A percentile compares a stretch with the other conserved stretches of the same genome.
Conservation (phyloP, 2,113 vertebrate genomes). For the Empidonax alnorum region DNA sequence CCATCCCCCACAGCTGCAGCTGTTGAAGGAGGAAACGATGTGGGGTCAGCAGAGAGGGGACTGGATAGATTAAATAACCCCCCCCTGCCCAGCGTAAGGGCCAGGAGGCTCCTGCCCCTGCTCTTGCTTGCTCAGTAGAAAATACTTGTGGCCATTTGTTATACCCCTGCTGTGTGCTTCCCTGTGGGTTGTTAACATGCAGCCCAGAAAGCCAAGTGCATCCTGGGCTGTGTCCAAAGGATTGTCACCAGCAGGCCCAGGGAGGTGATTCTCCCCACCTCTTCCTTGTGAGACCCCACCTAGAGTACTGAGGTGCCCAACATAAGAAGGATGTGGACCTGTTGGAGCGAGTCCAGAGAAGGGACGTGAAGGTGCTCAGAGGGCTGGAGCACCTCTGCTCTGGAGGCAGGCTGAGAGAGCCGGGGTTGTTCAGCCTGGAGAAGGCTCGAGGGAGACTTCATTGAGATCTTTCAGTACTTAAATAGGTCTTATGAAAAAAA, state of each 20-base stretch:
- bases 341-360: neutral
- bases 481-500: neutral
- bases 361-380: neutral
- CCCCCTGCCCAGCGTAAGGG: neutral
- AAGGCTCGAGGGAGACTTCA: neutral
- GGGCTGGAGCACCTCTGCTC: neutral
- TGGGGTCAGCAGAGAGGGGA: neutral
- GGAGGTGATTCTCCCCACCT: neutral
- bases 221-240: neutral
- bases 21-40: conserved; percentile 28
- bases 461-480: neutral
- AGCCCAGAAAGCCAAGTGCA: neutral
- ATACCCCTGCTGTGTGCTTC: neutral
- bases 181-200: rapidly evolving
- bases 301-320: neutral
- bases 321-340: neutral
- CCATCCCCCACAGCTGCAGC: neutral
- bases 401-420: neutral
- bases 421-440: neutral
- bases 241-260: neutral
- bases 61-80: conserved; percentile 1
- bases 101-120: neutral
- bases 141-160: conserved; percentile 46
- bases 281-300: neutral
- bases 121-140: neutral